A percentile compares a stretch with the other conserved stretches of the same genome.
phyloP scores from a whole-genome alignment of 2,888 invertebrate species.

The Pyralis farinalis region DNA sequence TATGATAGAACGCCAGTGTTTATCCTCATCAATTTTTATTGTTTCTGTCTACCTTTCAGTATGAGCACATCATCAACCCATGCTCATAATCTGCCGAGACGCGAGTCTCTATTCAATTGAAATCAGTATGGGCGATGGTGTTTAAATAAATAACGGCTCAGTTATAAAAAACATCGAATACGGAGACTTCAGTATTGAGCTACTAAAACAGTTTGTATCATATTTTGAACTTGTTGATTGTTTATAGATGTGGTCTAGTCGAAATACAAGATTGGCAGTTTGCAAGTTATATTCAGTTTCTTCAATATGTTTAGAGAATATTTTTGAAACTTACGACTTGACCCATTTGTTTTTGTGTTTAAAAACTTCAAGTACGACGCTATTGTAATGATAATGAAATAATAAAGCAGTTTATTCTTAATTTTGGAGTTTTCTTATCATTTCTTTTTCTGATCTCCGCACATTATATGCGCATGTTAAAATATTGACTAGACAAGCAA shows the following conservation, averaged over 20 bases:
- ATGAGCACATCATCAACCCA: too few relatives aligned
- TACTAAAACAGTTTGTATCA: conserved; percentile 15
- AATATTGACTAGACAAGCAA: too few relatives aligned
- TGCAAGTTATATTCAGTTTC: conserved; percentile 9
- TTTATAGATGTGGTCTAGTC: conserved; percentile 12
- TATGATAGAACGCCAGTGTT: conserved; percentile 4
- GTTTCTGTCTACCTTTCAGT: too few relatives aligned
- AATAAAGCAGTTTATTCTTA: conserved; percentile 47
- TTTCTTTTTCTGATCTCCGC: too few relatives aligned
- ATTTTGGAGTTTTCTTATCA: too few relatives aligned
- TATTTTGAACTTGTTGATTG: conserved; percentile 17
- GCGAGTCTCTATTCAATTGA: too few relatives aligned
- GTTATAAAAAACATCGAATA: too few relatives aligned
- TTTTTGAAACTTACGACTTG: conserved; percentile 42
- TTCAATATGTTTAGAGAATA: conserved; percentile 5
- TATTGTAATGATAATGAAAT: conserved; percentile 38
- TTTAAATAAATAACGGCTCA: too few relatives aligned
- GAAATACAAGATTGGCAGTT: conserved; percentile 36
- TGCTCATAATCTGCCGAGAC: too few relatives aligned
- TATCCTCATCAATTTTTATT: conserved; percentile 1
- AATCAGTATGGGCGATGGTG: too few relatives aligned
- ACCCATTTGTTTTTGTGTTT: conserved; percentile 42
- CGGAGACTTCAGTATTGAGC: conserved; percentile 18
- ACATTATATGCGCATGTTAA: too few relatives aligned
- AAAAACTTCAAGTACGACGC: conserved; percentile 54